Conservation (phyloP, 2,113 vertebrate species). For the Cochlearius cochlearius region DNA sequence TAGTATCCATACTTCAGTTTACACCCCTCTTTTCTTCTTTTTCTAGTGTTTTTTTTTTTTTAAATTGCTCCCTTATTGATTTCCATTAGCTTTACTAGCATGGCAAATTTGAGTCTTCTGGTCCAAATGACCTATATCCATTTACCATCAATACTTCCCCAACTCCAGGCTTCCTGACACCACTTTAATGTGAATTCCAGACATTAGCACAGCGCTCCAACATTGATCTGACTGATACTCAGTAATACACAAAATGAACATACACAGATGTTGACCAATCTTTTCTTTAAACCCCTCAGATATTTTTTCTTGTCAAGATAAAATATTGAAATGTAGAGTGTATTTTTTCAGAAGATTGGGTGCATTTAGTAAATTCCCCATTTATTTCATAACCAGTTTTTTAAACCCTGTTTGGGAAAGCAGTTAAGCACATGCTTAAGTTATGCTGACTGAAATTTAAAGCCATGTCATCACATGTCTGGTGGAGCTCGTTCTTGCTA, state of each 20-base stretch:
- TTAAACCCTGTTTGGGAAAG: not conserved
- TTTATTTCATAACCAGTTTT: constrained; percentile 12
- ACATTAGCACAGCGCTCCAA: constrained; percentile 15
- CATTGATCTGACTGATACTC: constrained; percentile 27
- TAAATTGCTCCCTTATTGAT: not conserved
- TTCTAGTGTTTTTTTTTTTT: not conserved
- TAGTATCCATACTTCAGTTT: not conserved
- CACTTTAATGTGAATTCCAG: constrained; percentile 49
- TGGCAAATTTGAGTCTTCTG: not conserved
- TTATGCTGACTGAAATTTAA: not conserved
- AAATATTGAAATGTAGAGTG: not conserved
- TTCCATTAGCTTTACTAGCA: not conserved
- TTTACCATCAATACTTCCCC: constrained; percentile 34
- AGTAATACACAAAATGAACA: not conserved
- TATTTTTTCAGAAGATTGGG: not conserved
- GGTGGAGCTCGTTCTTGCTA: not conserved
- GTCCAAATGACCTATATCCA: constrained; percentile 22
- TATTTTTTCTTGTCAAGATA: constrained; percentile 30
- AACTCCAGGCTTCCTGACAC: constrained; percentile 32
- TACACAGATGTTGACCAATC: constrained; percentile 11
- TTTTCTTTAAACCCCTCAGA: not conserved
- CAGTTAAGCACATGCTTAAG: not conserved
- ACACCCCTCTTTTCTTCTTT: not conserved
- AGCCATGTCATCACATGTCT: not conserved
- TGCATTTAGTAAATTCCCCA: not conserved